A percentile compares a stretch with the other conserved stretches of the same genome.
These are phyloP conservation scores for Asarcornis scutulata DNA, from an alignment of 2,113 vertebrate species.

Conservation along the genomic window DNA sequence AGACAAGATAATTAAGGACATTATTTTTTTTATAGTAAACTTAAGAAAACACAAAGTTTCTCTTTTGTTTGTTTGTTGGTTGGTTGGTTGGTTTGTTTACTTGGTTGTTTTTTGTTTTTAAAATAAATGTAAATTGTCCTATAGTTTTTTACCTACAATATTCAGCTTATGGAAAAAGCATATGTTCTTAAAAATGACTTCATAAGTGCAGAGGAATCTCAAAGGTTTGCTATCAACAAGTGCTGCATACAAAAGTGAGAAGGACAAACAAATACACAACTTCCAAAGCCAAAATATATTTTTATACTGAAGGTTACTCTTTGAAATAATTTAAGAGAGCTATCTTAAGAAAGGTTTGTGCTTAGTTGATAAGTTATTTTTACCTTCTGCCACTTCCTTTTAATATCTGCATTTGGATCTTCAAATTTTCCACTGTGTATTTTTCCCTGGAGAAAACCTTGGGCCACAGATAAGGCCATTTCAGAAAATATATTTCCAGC, in stretches of 20 bases:
- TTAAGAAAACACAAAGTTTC: too few relatives aligned
- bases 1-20: not conserved
- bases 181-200: not conserved
- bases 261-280: not conserved
- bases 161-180: rapidly evolving
- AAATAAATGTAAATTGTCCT: not conserved
- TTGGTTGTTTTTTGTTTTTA: too few relatives aligned
- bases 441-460: constrained; percentile 29
- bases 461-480: constrained; percentile 5
- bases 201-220: not conserved
- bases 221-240: not conserved
- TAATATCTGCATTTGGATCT: not conserved
- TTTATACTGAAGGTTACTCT: not conserved
- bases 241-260: not conserved
- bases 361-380: not conserved
- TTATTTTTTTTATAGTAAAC: not conserved
- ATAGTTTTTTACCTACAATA: not conserved
- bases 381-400: not conserved
- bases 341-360: not conserved
- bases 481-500: not conserved
- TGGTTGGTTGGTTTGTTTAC: too few relatives aligned
- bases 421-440: constrained; percentile 30
- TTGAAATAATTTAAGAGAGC: not conserved
- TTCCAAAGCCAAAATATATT: not conserved
- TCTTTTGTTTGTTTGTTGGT: too few relatives aligned